Percentiles rank a stretch among this genome's conserved stretches.
Conservation (phyloP, 1,140 invertebrate species). For the Mya arenaria region DNA sequence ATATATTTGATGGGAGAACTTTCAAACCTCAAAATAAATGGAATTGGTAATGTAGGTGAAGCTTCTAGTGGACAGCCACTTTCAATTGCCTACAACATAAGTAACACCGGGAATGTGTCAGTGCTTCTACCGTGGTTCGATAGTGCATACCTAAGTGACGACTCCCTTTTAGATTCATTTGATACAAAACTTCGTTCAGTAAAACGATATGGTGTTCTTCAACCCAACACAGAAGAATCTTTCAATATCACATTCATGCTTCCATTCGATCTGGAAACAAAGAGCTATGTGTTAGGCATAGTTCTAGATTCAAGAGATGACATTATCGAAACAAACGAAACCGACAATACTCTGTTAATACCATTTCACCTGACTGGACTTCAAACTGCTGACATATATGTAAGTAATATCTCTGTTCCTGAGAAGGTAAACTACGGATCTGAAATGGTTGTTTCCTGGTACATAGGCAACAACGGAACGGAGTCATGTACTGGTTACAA, state of each 20-base stretch:
- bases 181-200: not conserved
- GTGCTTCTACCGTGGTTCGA: not conserved
- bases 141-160: conserved; percentile 20
- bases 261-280: conserved; percentile 1
- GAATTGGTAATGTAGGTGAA: not conserved
- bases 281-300: conserved; percentile 17
- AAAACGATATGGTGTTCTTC: not conserved
- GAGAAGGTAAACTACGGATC: not conserved
- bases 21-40: not conserved
- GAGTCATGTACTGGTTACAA: not conserved
- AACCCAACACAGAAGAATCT: not conserved
- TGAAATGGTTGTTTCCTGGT: not conserved
- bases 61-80: conserved; percentile 4
- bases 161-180: conserved; percentile 12
- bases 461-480: conserved; percentile 1
- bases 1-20: no score
- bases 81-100: not conserved
- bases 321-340: conserved; percentile 25
- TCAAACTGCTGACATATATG: not conserved
- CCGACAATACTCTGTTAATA: not conserved
- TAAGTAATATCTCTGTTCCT: not conserved
- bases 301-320: conserved; percentile 18
- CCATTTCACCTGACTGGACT: not conserved
- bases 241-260: conserved; percentile 1
- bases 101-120: not conserved